A percentile compares a stretch with the other conserved stretches of the same genome.
These are phyloP conservation scores for Megaustenia siamemsis DNA, from an alignment of 2,888 invertebrate genomes.

Conservation along the genomic window DNA sequence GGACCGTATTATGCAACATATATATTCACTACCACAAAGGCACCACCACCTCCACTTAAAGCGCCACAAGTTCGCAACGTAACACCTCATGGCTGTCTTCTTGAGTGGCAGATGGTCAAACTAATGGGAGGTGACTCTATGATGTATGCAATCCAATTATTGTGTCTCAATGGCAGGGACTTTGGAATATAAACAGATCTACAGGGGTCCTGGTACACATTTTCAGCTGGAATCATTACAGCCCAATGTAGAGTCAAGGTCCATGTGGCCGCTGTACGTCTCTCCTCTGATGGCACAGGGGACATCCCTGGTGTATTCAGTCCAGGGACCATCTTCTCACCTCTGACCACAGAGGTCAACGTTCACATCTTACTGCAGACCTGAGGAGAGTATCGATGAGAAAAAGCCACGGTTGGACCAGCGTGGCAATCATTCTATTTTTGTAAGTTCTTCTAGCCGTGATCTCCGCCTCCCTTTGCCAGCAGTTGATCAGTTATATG, in stretches of 20 bases:
- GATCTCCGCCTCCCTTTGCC: constrained; percentile 84
- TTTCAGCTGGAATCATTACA: constrained; percentile 85
- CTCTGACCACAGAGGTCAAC: constrained; percentile 71
- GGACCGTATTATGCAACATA: constrained; percentile 88
- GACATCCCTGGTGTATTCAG: constrained; percentile 87
- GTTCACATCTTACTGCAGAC: constrained; percentile 24
- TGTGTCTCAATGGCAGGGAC: constrained; percentile 81
- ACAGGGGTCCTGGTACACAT: constrained; percentile 80
- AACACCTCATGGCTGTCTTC: constrained; percentile 82
- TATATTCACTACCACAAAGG: constrained; percentile 87
- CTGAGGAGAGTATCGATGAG: constrained; percentile 55
- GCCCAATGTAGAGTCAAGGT: constrained; percentile 87
- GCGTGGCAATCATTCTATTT: constrained; percentile 84
- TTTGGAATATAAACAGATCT: constrained; percentile 84
- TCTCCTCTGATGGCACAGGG: constrained; percentile 72
- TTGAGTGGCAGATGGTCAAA: constrained; percentile 86
- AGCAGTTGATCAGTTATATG: constrained; percentile 73
- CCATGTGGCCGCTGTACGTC: constrained; percentile 89
- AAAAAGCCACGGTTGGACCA: constrained; percentile 82
- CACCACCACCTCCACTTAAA: constrained; percentile 90
- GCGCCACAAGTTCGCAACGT: constrained; percentile 85
- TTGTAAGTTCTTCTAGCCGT: constrained; percentile 85
- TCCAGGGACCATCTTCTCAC: constrained; percentile 84
- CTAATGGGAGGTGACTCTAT: constrained; percentile 85
- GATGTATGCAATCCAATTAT: constrained; percentile 87